A percentile compares a stretch with the other conserved stretches of the same genome.
These are phyloP conservation scores for Cochlearius cochlearius DNA, from an alignment of 2,113 vertebrate genomes.

Conservation along the genomic window DNA sequence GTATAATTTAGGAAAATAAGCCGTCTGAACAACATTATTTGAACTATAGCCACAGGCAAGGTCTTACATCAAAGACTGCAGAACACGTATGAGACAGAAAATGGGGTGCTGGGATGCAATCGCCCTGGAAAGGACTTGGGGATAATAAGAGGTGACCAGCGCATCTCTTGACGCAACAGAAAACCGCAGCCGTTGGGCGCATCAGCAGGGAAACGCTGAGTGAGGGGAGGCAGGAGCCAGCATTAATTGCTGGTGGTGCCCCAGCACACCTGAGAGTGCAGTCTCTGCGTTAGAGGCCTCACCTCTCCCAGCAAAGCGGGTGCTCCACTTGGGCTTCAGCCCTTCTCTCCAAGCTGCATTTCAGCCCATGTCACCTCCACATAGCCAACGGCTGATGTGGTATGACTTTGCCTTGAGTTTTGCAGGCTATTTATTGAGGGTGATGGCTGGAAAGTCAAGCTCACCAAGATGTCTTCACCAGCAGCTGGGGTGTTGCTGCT, in stretches of 20 bases:
- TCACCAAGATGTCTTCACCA: background rate
- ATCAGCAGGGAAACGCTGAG: background rate
- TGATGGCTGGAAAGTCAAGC: background rate
- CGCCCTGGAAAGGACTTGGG: background rate
- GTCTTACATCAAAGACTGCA: background rate
- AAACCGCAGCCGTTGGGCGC: background rate
- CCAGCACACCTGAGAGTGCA: rapidly evolving
- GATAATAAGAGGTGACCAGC: background rate
- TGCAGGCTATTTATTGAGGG: background rate
- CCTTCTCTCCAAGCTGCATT: background rate
- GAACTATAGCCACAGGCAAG: background rate
- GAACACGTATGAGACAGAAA: background rate
- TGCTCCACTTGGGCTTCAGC: background rate
- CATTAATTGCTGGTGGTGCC: rapidly evolving
- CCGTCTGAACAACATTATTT: background rate
- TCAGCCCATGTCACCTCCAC: background rate
- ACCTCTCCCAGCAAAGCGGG: background rate
- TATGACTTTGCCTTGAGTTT: background rate
- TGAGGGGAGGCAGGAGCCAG: background rate
- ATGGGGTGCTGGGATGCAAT: background rate
- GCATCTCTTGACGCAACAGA: rapidly evolving
- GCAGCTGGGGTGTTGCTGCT: background rate
- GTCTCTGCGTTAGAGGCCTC: background rate
- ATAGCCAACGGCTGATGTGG: rapidly evolving
- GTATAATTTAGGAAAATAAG: background rate